Evolutionary conservation across 1,140 invertebrate genomes (phyloP).

Genomic region (Brachionus sp.): DNA sequence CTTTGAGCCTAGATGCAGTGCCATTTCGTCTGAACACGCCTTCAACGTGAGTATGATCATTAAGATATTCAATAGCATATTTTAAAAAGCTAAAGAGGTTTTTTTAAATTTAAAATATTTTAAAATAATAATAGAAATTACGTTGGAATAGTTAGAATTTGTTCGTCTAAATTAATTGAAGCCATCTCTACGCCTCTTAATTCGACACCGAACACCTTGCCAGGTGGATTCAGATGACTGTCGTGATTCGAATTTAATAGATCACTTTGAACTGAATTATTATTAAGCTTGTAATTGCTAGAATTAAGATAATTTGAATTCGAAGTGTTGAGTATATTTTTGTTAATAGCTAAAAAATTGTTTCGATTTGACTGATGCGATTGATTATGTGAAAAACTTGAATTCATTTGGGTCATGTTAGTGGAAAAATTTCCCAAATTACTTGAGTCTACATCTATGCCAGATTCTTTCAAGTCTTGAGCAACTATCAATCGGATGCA

Average conservation of each 20-base stretch:
- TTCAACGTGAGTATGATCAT: slow-evolving; percentile 8
- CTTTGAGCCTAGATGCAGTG: slow-evolving; percentile 41
- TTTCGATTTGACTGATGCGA: neutral
- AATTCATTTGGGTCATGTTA: slow-evolving; percentile 39
- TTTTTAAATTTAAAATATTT: neutral
- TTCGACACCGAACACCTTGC: neutral
- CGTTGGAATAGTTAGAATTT: neutral
- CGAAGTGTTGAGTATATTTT: slow-evolving; percentile 22
- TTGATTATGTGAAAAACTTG: slow-evolving; percentile 24
- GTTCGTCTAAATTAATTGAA: slow-evolving; percentile 1
- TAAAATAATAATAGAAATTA: neutral
- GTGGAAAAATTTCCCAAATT: slow-evolving; percentile 21
- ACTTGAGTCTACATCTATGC: slow-evolving; percentile 42
- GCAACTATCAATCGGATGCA: slow-evolving; percentile 44
- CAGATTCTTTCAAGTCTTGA: slow-evolving; percentile 41
- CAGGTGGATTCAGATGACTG: neutral
- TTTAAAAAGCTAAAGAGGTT: slow-evolving; percentile 15
- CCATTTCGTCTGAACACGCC: slow-evolving; percentile 34
- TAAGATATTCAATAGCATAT: slow-evolving; percentile 23
- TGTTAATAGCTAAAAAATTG: neutral
- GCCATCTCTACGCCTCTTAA: slow-evolving; percentile 3
- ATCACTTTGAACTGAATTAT: neutral
- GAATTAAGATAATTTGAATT: slow-evolving; percentile 5
- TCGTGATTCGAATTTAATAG: neutral
- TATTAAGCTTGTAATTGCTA: slow-evolving; percentile 12